Conservation (phyloP, 1,140 invertebrate species). For the Varroa destructor region DNA sequence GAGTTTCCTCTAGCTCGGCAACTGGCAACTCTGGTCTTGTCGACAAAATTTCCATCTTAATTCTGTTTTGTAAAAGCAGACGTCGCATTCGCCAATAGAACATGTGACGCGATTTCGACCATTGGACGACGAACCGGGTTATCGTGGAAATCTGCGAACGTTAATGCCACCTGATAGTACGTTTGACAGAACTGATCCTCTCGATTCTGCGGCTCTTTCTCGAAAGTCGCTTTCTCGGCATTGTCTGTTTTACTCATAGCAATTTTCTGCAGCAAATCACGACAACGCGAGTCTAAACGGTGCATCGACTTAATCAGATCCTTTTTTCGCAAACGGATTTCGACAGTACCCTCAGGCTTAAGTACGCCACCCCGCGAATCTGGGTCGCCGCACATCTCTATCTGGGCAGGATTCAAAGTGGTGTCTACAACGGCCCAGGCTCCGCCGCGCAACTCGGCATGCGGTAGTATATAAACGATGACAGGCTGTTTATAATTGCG, state of each 20-base stretch:
- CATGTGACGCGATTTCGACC: conserved; percentile 59
- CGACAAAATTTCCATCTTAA: conserved; percentile 56
- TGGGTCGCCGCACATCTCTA: conserved; percentile 97
- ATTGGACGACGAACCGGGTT: conserved; percentile 84
- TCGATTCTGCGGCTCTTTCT: conserved; percentile 58
- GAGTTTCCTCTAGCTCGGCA: conserved; percentile 58
- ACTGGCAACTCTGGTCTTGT: conserved; percentile 52
- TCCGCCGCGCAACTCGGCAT: conserved; percentile 85
- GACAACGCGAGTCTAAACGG: conserved; percentile 42
- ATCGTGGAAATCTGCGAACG: conserved; percentile 95
- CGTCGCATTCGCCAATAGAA: conserved; percentile 77
- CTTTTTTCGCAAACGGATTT: conserved; percentile 88
- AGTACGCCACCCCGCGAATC: conserved; percentile 76
- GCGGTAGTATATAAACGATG: conserved; percentile 89
- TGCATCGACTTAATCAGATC: conserved; percentile 51
- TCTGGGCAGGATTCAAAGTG: conserved; percentile 79
- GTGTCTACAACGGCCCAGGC: conserved; percentile 97
- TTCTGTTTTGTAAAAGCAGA: conserved; percentile 58
- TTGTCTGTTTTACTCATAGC: conserved; percentile 37
- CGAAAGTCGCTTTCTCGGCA: conserved; percentile 49
- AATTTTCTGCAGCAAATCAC: conserved; percentile 37
- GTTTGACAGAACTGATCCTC: conserved; percentile 65
- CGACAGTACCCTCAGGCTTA: conserved; percentile 90
- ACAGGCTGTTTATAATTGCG: conserved; percentile 77
- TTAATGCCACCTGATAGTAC: conserved; percentile 65